Evolutionary conservation across 2,888 invertebrate species (phyloP).

Genomic region (Plusia festucae): DNA sequence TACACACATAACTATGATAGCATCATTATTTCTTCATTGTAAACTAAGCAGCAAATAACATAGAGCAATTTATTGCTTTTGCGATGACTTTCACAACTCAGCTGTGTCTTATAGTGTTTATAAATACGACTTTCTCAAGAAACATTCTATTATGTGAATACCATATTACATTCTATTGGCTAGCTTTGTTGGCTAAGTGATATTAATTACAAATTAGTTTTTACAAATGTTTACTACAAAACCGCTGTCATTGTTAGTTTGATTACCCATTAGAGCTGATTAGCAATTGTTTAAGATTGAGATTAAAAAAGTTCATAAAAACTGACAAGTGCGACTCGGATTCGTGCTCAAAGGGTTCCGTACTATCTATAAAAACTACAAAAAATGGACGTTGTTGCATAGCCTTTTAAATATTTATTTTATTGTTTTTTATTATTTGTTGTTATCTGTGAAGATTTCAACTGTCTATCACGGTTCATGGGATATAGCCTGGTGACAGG

Average conservation of each 20-base stretch:
- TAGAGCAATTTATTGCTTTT: slow-evolving; percentile 55
- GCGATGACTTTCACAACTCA: slow-evolving; percentile 58
- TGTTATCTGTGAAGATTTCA: no score
- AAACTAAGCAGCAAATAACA: slow-evolving; percentile 38
- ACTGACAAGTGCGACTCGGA: no score
- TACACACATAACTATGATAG: slow-evolving; percentile 8
- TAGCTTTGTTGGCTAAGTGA: slow-evolving; percentile 23
- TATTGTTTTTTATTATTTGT: no score
- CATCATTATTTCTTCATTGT: slow-evolving; percentile 29
- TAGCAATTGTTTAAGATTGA: no score
- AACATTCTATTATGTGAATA: slow-evolving; percentile 52
- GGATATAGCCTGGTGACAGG: no score
- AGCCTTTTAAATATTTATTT: no score
- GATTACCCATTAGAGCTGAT: no score
- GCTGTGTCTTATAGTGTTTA: slow-evolving; percentile 53
- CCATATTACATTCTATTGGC: slow-evolving; percentile 28
- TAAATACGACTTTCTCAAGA: slow-evolving; percentile 60
- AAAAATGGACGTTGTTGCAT: no score
- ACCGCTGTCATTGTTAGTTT: not conserved
- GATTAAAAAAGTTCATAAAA: no score
- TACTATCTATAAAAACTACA: no score
- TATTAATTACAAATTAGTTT: slow-evolving; percentile 11
- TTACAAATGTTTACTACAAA: not conserved
- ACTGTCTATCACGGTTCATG: no score
- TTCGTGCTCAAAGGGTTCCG: no score